Evolutionary conservation across 2,888 invertebrate species (phyloP).

Genomic region (Eledona agricola): DNA sequence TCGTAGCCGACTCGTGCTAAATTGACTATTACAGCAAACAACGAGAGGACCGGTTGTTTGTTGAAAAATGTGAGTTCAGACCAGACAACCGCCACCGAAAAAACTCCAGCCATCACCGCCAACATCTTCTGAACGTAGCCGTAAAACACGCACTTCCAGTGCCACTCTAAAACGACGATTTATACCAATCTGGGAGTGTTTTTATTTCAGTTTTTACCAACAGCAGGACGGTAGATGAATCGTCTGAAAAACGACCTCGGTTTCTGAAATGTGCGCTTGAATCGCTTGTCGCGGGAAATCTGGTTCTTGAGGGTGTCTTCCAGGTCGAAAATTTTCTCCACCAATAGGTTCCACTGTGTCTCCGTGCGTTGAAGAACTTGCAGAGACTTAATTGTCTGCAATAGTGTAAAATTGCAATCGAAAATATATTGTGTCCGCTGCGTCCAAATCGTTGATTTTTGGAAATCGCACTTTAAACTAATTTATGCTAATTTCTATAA

Average conservation of each 20-base stretch:
- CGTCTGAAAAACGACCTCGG: slow-evolving; percentile 68
- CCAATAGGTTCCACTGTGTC: slow-evolving; percentile 90
- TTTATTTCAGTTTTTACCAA: slow-evolving; percentile 66
- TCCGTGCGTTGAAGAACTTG: slow-evolving; percentile 94
- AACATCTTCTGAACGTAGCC: slow-evolving; percentile 79
- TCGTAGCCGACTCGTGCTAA: slow-evolving; percentile 83
- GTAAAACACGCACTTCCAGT: slow-evolving; percentile 89
- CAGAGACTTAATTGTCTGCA: slow-evolving; percentile 82
- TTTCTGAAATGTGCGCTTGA: slow-evolving; percentile 76
- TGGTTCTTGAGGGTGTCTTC: slow-evolving; percentile 90
- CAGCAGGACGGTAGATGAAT: slow-evolving; percentile 70
- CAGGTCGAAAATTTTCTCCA: slow-evolving; percentile 80
- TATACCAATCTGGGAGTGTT: too few relatives aligned
- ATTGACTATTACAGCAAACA: slow-evolving; percentile 94
- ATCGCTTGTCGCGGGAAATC: slow-evolving; percentile 67
- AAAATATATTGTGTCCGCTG: not conserved
- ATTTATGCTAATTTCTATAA: too few relatives aligned
- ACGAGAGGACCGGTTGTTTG: slow-evolving; percentile 88
- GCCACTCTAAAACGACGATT: slow-evolving; percentile 82
- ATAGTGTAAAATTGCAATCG: slow-evolving; percentile 21
- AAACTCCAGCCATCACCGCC: slow-evolving; percentile 75
- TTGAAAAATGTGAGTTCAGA: slow-evolving; percentile 99
- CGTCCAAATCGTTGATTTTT: not conserved
- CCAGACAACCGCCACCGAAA: slow-evolving; percentile 97
- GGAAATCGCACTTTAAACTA: too few relatives aligned